Evolutionary conservation across 2,888 invertebrate genomes (phyloP), one percentile per base, ranked within the genome.

Genomic region (Lithophane ornitopus): DNA sequence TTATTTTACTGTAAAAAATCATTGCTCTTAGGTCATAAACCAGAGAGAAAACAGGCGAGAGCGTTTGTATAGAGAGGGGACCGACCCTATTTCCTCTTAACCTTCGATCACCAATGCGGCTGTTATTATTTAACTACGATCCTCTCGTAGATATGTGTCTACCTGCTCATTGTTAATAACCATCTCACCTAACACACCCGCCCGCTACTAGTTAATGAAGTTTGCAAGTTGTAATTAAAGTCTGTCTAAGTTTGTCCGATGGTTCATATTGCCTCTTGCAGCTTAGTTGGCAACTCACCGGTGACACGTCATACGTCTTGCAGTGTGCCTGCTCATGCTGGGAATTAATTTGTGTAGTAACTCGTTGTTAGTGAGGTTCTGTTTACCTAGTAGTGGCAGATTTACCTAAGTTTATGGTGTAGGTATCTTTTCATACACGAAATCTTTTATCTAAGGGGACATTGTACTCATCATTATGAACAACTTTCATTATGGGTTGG

Each of bases 211-310:
- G 19, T 62, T 69, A 68, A 70, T 69, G 70, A 71, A 82, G 80
- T 82, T 82, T 59, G 46, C 26, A 34, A 67, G 67, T 59, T 61
- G 62, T 86, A 72, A 82, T 85, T 86, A 86, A 77, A 63, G 34
- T 22, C 44, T 28, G 63, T 34, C 74, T 22, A 78, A 86, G 70
- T 86, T 85, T 26, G 52, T 70, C 34, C 75, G 68, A 79, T 85
- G 73, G 75, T 28, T 85, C 80, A 85, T 78, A 69, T 28, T 66
- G 71, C 71, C 66, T 56, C 74, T 73, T 26, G 72, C 70, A 74
- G 59, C 28, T 67, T 62, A 28, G 71, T 61, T 34, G 16, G 46
- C 54, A 46, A 9, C 26, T 49, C 73, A 41, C 54, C 4, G 19
- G 75, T 61, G 81, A 66, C 54, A 78, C 59, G 59, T 80, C 81